These are phyloP conservation scores for Probaryconus sp. DNA, from an alignment of 1,140 invertebrate species.

Conservation along the genomic window DNA sequence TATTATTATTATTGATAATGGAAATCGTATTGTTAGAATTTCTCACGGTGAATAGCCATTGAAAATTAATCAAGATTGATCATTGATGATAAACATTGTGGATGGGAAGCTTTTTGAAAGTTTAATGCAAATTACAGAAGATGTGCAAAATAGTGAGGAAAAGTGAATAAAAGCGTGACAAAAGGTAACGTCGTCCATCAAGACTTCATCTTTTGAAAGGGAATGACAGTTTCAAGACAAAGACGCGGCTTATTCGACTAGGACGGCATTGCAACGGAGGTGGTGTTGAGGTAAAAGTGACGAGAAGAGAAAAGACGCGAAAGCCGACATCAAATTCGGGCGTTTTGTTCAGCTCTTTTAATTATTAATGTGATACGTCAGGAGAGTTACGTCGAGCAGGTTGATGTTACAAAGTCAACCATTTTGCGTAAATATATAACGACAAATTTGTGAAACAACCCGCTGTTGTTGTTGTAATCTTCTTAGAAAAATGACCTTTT, in stretches of 20 bases:
- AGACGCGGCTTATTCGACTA: conserved; percentile 29
- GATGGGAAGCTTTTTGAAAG: too few relatives aligned
- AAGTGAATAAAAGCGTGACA: conserved; percentile 44
- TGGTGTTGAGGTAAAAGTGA: conserved; percentile 30
- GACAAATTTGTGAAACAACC: conserved; percentile 32
- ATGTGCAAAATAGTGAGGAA: conserved; percentile 14
- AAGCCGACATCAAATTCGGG: conserved; percentile 52
- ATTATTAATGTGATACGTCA: conserved; percentile 63
- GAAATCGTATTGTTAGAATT: too few relatives aligned
- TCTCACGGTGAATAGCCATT: too few relatives aligned
- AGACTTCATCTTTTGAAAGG: conserved; percentile 33
- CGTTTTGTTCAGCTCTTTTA: conserved; percentile 58
- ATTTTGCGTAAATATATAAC: conserved; percentile 52
- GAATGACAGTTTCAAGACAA: conserved; percentile 46
- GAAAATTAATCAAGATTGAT: too few relatives aligned
- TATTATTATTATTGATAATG: too few relatives aligned
- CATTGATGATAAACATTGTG: too few relatives aligned
- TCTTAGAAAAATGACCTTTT: conserved; percentile 48
- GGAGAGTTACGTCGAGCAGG: conserved; percentile 26
- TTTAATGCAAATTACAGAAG: conserved; percentile 47
- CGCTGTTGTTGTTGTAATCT: conserved; percentile 18
- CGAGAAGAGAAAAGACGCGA: conserved; percentile 35
- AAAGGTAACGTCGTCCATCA: conserved; percentile 55
- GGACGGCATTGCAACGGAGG: conserved; percentile 14
- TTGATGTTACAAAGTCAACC: conserved; percentile 16